These are phyloP conservation scores for Falcunculus frontatus DNA, from an alignment of 2,113 vertebrate species.

Conservation along the genomic window DNA sequence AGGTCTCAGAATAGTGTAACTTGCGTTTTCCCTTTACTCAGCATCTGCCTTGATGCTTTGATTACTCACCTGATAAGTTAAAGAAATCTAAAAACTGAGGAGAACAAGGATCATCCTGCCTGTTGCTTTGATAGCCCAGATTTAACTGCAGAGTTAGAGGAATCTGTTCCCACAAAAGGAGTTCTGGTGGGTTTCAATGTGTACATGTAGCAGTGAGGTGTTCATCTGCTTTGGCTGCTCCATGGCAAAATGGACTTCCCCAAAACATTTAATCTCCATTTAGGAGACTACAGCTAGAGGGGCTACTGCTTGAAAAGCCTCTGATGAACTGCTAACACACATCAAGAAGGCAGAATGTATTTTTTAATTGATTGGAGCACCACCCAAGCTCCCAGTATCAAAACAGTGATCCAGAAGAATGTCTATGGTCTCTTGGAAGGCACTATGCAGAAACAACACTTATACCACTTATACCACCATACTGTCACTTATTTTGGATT, in stretches of 20 bases:
- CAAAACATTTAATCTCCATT: neutral
- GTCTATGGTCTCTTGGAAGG: neutral
- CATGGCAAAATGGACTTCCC: neutral
- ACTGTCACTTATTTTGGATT: neutral
- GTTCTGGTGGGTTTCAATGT: neutral
- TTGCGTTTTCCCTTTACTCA: neutral
- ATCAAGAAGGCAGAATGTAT: neutral
- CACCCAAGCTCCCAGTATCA: neutral
- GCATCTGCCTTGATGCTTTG: slow-evolving; percentile 1
- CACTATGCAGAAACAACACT: neutral
- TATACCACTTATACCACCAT: neutral
- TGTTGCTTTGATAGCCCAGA: neutral
- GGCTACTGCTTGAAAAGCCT: neutral
- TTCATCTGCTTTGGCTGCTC: neutral
- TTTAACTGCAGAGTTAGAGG: neutral
- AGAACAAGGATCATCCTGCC: neutral
- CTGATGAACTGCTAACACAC: neutral
- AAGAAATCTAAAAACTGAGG: slow-evolving; percentile 12
- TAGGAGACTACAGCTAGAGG: neutral
- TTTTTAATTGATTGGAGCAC: neutral
- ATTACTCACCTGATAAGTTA: neutral
- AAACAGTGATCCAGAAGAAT: neutral
- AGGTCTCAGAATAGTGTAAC: neutral
- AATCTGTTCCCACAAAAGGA: neutral
- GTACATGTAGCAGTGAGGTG: neutral